A percentile compares a stretch with the other conserved stretches of the same genome.
phyloP scores from a whole-genome alignment of 2,888 invertebrate genomes.

The Himalopsyche japonica region DNA sequence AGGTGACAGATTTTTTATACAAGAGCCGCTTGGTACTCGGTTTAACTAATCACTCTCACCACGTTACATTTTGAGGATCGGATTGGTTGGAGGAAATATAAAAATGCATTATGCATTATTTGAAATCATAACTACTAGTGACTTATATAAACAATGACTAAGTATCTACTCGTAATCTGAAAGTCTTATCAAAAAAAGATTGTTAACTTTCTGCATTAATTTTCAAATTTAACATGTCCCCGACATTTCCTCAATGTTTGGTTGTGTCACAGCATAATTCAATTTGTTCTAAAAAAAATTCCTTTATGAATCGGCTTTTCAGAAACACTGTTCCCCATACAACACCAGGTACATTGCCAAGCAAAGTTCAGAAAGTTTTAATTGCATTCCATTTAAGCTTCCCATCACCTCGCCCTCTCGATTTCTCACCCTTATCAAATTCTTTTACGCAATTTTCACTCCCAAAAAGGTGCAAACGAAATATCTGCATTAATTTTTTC shows the following conservation, averaged over 20 bases:
- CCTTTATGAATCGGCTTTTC: not conserved
- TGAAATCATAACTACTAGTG: no score
- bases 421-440: conserved; percentile 2
- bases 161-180: no score
- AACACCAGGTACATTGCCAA: not conserved
- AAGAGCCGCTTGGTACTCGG: no score
- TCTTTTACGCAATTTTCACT: not conserved
- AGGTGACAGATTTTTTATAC: no score
- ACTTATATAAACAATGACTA: no score
- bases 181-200: no score
- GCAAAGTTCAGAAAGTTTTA: conserved; percentile 20
- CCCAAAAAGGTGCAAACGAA: not conserved
- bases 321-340: not conserved
- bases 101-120: no score
- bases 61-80: no score
- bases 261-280: not conserved
- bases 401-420: not conserved
- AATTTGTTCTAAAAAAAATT: not conserved
- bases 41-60: no score
- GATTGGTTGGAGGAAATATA: no score
- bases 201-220: not conserved
- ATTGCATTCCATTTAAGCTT: conserved; percentile 18
- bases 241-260: not conserved
- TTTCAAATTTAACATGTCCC: not conserved
- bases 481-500: not conserved